Base-by-base conservation (phyloP, 2,113 vertebrate genomes). In the Phylloscopus whistleri region DNA sequence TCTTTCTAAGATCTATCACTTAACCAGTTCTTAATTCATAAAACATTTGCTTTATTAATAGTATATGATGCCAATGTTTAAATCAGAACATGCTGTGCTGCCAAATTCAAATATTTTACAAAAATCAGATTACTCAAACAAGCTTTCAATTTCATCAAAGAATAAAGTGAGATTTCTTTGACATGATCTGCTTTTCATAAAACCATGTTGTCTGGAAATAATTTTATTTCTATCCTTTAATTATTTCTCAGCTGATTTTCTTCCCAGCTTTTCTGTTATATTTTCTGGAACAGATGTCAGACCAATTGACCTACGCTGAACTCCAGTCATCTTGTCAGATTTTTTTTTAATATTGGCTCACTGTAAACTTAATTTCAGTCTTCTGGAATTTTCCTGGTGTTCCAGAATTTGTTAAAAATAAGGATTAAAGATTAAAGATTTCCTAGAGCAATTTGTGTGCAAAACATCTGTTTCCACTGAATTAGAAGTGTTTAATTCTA, bases 31-130 rank as follows among this genome's bases (percentile, higher is more conserved):
- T 95, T 95, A 97, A 97, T 95, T 93, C 91, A 92, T 95, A 93
- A 96, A 97, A 95, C 86, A 92, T 93, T 96, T 95, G 52, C 89
- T 94, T 96, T 96, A 90, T 93, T 96, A 97, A 90, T 94, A 90
- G 86, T 94, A 84, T 89, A 78, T 43, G 75, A 96, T 95, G 90
- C 86, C 88, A 93, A 21, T 74, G 76, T 89, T 94, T 96, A 93
- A 97, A 97, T 93, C 93, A 93, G 95, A 94, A 93, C 91, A 90
- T 87, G 56, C 52, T 96, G 94, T 81, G 76, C 74, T 92, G 79
- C 73, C 91, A 92, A 93, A 92, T 87, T 86, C 43, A 89, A 92
- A 89, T 97, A 96, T 92, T 96, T 84, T 93, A 94, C 89, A 92
- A 84, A 94, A 96, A 78, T 93, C 68, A 92, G 76, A 95, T 93